Evolutionary conservation across 2,888 invertebrate species (phyloP).

Genomic region (Adela reaumurella): DNA sequence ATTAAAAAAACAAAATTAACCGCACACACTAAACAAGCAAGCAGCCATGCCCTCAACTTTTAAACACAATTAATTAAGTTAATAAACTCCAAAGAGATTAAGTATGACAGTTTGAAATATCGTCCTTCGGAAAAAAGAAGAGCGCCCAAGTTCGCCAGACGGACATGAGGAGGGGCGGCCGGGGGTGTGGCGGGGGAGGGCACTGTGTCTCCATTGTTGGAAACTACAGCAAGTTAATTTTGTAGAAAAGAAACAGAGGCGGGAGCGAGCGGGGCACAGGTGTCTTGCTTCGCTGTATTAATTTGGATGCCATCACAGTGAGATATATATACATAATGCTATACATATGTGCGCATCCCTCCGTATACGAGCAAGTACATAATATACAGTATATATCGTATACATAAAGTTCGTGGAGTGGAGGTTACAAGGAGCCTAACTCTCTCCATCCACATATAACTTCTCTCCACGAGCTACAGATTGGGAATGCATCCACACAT

Average conservation of each 20-base stretch:
- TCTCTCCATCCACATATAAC: too few relatives aligned
- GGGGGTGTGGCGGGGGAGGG: conserved; percentile 15
- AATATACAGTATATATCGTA: too few relatives aligned
- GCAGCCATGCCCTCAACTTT: background rate
- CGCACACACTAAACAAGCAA: background rate
- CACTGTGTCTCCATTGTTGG: conserved; percentile 37
- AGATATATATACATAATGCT: background rate
- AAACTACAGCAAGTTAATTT: conserved; percentile 45
- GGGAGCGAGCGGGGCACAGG: conserved; percentile 29
- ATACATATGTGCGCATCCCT: conserved; percentile 3
- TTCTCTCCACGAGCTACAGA: too few relatives aligned
- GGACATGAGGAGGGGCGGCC: too few relatives aligned
- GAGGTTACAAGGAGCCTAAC: too few relatives aligned
- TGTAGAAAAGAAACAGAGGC: conserved; percentile 43
- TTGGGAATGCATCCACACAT: too few relatives aligned
- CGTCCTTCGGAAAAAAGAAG: conserved; percentile 36
- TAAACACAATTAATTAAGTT: conserved; percentile 18
- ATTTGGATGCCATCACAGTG: conserved; percentile 29
- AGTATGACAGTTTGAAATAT: conserved; percentile 58
- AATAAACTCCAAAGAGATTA: conserved; percentile 57
- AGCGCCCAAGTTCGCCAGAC: conserved; percentile 36
- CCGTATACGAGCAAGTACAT: too few relatives aligned
- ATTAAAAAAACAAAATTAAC: background rate
- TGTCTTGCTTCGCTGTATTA: conserved; percentile 39
- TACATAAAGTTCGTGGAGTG: too few relatives aligned